Evolutionary conservation across 1,140 invertebrate species (phyloP), one percentile per base, ranked within the genome.

Genomic region (Papilio machaon): DNA sequence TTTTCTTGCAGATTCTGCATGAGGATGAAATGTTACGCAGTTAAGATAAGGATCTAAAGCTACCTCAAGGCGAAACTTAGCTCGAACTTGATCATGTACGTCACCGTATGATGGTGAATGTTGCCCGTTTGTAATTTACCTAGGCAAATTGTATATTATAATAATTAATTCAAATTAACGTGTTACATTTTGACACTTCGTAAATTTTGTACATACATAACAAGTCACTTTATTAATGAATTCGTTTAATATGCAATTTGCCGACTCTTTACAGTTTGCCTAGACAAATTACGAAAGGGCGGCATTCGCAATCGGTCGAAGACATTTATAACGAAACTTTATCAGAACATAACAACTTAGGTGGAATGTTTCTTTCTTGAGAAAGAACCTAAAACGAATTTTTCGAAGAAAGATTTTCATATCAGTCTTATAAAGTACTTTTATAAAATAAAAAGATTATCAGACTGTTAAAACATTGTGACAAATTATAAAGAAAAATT

Each of bases 11-110:
- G 58, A 79, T 67, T 79, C 43, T 49, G 58, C 67, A 79, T 79
- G 77, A 67, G 77, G 60, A 79, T 79, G 77, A 79, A 70, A 79
- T 67, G 77, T 67, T 79, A 64, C 9, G 46, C 43, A 46, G 77
- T 79, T 47, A 19, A 79, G 77, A 79, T 79, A 5, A 11, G 64
- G 13, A 79, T 79, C 77, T 67, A 46, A 67, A 23, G 58, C 38
- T 79, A 67, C 58, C 60, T 79, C 67, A 67, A 79, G 77, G 77
- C 77, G 47, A 76, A 76, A 76, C 15, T 11, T 76, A 76, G 9
- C 74, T 70, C 23, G 10, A 19, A 9, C 74, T 30, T 35, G 47
- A 54, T 52, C 47, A 15, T 23, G 23, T 76, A 76, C 47, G 54
- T 58, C 54, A 58, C 54, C 6, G 54, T 8, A 19, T 9, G 2